phyloP scores from a whole-genome alignment of 1,140 invertebrate species.

The Eumeta japonica region DNA sequence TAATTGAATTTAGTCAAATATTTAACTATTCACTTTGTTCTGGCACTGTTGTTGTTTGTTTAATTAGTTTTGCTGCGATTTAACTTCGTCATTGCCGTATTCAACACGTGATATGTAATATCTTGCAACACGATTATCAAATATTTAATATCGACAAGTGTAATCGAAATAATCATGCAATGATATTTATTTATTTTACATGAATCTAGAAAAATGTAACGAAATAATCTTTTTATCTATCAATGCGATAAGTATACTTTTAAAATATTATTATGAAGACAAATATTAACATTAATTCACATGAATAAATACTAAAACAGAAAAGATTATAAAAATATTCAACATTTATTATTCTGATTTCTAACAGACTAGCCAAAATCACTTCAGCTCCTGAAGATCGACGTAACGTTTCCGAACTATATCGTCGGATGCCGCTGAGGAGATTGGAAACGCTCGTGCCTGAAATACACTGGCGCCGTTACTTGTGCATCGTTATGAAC shows the following conservation, averaged over 20 bases:
- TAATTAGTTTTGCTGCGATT: slow-evolving; percentile 49
- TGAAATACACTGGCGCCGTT: slow-evolving; percentile 75
- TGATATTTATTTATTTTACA: too few species aligned
- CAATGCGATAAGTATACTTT: too few species aligned
- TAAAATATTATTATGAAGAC: too few species aligned
- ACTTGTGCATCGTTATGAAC: slow-evolving; percentile 70
- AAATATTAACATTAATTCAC: too few species aligned
- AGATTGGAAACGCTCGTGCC: slow-evolving; percentile 70
- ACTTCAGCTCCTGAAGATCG: slow-evolving; percentile 79
- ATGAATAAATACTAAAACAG: slow-evolving; percentile 21
- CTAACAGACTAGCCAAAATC: slow-evolving; percentile 63
- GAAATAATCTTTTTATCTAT: too few species aligned
- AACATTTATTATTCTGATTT: slow-evolving; percentile 6
- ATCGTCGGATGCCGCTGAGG: slow-evolving; percentile 73
- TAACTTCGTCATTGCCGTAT: neutral
- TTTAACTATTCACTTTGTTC: neutral
- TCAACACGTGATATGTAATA: neutral
- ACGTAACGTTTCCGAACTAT: slow-evolving; percentile 76
- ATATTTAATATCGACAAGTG: too few species aligned
- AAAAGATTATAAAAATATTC: neutral
- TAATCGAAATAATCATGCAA: too few species aligned
- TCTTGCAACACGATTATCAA: too few species aligned
- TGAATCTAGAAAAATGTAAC: too few species aligned
- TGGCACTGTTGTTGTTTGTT: neutral
- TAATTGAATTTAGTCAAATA: slow-evolving; percentile 7